Base-by-base conservation (phyloP, 1,140 invertebrate genomes). In the Lepidurus apus region DNA sequence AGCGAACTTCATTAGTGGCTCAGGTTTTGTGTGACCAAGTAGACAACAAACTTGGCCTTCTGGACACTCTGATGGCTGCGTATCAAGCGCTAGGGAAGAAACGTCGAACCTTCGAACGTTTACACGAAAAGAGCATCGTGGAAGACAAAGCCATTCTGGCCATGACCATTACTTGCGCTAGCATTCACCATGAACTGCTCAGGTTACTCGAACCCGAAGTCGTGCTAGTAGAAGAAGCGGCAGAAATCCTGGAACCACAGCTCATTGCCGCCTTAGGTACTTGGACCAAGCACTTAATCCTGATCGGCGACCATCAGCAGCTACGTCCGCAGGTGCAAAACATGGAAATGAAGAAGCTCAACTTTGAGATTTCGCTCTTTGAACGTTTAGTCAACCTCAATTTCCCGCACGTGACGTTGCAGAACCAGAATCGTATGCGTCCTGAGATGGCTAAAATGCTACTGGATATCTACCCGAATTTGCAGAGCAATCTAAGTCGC, bases 101-200 rank as follows among this genome's bases (percentile, higher is more conserved):
- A 73, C 42, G 43, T 24, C 77, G 75, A 34, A 45, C 47, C n/a
- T 34, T 74, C 10, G 53, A 78, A 10, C 77, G 77, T 17, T 17
- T 42, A n/a, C 77, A 78, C n/a, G 77, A 78, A 65, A 73, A 43
- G 34, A 21, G 17, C 42, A 17, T 78, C 7, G 13, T 78, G 26
- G 11, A 74, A 74, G 42, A 74, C 1, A 78, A 79, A 73, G 76
- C 80, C 10, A 75, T 86, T 17, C 81, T 88, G 43, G 87, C 85
- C 26, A 86, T 88, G 84, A 88, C 87, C n/a, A 88, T 85, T 8
- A 87, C 87, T 26, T 86, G 86, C 74, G 87, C 87, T 17, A 85
- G 85, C 43, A 84, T 84, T 77, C 83, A 84, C 79, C 81, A 80
- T 13, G 77, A 81, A 0, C 74, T 85, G 8, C 47, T 88, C 7